Evolutionary conservation across 2,888 invertebrate species (phyloP), one percentile per base, ranked within the genome.

Genomic region (Sinodicranocentrus sp.): DNA sequence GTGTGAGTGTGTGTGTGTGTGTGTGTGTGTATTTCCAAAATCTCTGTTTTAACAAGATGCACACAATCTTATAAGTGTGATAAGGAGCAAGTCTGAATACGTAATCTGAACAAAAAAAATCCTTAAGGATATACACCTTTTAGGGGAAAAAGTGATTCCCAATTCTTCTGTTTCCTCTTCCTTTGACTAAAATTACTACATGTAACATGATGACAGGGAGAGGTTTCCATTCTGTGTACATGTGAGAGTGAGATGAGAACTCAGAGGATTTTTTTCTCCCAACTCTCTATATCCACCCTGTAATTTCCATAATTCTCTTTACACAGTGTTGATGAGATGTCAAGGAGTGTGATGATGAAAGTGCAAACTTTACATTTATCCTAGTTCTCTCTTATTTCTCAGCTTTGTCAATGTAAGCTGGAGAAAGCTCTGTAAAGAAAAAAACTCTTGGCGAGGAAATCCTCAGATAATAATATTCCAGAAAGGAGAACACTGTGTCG

Each of bases 231-330:
- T 33, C 5, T 33, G 33, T 33, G 33, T 33, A 33, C 33, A 33
- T 10, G 10, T 33, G 5, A 6, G 33, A 33, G 33, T 33, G 10
- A 33, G 33, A n/a, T n/a, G 5, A 33, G 5, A 33, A 33, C 5
- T 10, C 33, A 33, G 33, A 33, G 21, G 8, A 63, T 48, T 33
- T 26, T 63, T 13, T 33, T 54, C 65, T 67, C 67, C 23, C 44
- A 52, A 54, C 33, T 23, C 44, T 23, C 52, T 76, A 19, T 54
- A 65, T 76, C 52, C 52, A 65, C 65, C 59, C 33, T 54, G 68
- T 68, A 43, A 77, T 77, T 77, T 77, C 77, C 77, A 77, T 77
- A 77, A 77, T 77, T 77, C 68, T 77, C 77, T 77, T 77, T 77
- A 68, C 67, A 77, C 68, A 63, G 70, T 71, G 76, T 71, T 70